Conservation (phyloP, 2,113 vertebrate genomes). For the Centropus bengalensis region DNA sequence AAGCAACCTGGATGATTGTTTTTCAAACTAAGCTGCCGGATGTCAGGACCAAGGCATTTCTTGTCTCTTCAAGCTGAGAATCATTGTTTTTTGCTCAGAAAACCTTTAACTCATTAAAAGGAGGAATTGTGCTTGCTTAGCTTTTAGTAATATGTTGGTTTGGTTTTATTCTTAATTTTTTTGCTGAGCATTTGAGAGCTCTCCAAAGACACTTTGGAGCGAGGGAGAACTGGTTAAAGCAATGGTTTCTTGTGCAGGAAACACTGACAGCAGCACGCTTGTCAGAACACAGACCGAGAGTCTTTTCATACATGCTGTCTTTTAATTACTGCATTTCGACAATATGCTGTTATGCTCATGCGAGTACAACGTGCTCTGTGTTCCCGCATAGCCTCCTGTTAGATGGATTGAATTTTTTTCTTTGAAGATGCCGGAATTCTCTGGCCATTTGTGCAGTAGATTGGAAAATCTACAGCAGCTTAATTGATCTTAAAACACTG, state of each 20-base stretch:
- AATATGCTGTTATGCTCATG: background rate
- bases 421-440: background rate
- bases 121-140: constrained; percentile 4
- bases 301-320: constrained; percentile 1
- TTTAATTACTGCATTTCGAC: constrained; percentile 16
- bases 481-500: background rate
- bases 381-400: background rate
- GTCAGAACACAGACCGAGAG: background rate
- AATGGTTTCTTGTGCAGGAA: background rate
- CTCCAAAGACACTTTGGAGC: background rate
- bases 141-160: background rate
- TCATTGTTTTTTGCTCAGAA: background rate
- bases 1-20: background rate
- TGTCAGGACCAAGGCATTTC: background rate
- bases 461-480: background rate
- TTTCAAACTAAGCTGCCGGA: background rate
- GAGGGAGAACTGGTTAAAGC: constrained; percentile 7
- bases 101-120: background rate
- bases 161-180: constrained; percentile 21
- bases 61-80: background rate
- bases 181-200: constrained; percentile 3
- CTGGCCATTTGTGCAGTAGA: background rate
- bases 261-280: background rate
- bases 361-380: background rate
- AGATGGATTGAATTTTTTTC: background rate